These are phyloP conservation scores for Chrysodeixis includens DNA, from an alignment of 2,888 invertebrate species.

Conservation along the genomic window DNA sequence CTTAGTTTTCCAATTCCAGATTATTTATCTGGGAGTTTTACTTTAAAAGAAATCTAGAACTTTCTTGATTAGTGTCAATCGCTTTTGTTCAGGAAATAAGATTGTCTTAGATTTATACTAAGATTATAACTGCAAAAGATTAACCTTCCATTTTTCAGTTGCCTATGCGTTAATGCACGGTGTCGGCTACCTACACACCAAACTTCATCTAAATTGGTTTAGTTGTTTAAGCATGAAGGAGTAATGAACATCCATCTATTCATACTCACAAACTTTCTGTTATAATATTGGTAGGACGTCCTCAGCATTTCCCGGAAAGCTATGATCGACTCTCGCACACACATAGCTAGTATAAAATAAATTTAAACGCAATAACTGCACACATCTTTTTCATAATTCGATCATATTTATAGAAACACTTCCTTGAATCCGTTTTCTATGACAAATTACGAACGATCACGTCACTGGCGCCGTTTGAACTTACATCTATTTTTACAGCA, in stretches of 20 bases:
- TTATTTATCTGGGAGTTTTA: not conserved
- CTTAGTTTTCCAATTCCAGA: not conserved
- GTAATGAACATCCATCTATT: too few species aligned
- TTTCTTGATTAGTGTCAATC: not conserved
- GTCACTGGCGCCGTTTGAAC: constrained; percentile 25
- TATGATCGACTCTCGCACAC: too few species aligned
- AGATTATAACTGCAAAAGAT: too few species aligned
- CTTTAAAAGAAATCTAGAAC: not conserved
- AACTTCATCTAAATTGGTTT: too few species aligned
- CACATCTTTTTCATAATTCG: not conserved
- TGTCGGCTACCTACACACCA: too few species aligned
- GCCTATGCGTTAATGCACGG: too few species aligned
- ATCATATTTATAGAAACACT: constrained; percentile 10
- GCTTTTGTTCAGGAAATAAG: not conserved
- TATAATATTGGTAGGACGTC: too few species aligned
- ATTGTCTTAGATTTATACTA: not conserved
- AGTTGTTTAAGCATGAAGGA: too few species aligned
- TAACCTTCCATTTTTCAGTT: too few species aligned
- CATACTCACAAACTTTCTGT: too few species aligned
- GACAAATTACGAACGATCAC: constrained; percentile 24
- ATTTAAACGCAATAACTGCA: not conserved
- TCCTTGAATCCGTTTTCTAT: constrained; percentile 10
- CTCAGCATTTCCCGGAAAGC: too few species aligned
- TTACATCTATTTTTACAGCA: constrained; percentile 29
- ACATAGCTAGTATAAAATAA: too few species aligned